Evolutionary conservation across 2,113 vertebrate species (phyloP).

Genomic region (Monopterus albus): DNA sequence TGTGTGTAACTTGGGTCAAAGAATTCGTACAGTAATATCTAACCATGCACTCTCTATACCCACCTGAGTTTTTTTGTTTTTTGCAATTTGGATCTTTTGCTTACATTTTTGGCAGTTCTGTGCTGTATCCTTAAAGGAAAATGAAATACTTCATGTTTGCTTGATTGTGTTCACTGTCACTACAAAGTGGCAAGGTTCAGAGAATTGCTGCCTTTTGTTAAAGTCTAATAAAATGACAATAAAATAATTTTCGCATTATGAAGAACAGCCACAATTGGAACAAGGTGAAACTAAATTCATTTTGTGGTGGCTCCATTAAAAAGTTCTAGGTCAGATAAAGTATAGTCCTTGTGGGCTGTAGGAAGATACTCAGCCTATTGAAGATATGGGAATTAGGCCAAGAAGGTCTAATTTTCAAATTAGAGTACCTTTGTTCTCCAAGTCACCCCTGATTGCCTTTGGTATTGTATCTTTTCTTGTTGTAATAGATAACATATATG

Average conservation of each 20-base stretch:
- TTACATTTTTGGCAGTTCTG: too few species aligned
- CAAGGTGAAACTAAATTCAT: too few species aligned
- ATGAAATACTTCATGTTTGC: not conserved
- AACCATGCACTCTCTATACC: not conserved
- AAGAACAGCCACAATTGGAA: too few species aligned
- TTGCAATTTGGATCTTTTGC: too few species aligned
- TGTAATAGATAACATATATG: not conserved
- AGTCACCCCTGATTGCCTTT: not conserved
- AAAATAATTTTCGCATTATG: too few species aligned
- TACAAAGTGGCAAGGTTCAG: too few species aligned
- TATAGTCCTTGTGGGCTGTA: not conserved
- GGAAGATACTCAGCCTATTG: too few species aligned
- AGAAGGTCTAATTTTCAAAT: not conserved
- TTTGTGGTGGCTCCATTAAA: not conserved
- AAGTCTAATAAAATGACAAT: not conserved
- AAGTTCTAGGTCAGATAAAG: too few species aligned
- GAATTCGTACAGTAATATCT: not conserved
- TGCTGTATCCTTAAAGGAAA: too few species aligned
- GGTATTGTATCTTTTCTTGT: not conserved
- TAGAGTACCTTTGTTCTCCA: not conserved
- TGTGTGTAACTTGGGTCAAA: too few species aligned
- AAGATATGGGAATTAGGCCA: not conserved
- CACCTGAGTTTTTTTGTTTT: too few species aligned
- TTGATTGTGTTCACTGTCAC: not conserved
- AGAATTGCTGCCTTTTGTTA: too few species aligned